Evolutionary conservation across 1,140 invertebrate genomes (phyloP), one percentile per base, ranked within the genome.

Genomic region (Drosophila sturtevanti): DNA sequence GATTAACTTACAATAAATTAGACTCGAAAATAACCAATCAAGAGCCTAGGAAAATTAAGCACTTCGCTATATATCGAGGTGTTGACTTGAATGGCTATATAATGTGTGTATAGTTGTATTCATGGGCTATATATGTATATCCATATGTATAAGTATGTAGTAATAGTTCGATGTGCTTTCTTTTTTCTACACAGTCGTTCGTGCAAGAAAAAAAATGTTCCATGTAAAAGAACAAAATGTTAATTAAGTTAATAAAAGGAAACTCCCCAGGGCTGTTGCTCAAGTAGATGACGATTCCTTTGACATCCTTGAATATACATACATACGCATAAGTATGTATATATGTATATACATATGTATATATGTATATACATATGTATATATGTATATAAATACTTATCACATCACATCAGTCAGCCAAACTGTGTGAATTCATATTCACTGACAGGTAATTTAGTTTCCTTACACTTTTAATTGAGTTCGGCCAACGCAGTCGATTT

Each of bases 401-500:
- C 41, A 48, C 41, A 48, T 48, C 16, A 48, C 41, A 48, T 48
- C 41, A 48, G 41, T 48, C 41, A 48, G 41, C 41, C 41, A 48
- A 48, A 75, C 61, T 75, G 75, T 62, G 38, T 58, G 44, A 58
- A 52, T 72, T 75, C 63, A 75, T 68, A 75, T 75, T 75, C 72
- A 56, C 56, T 72, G 72, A 61, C 72, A 75, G 72, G 63, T 75
- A 75, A 75, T 75, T 74, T 75, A 68, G 72, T 75, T 75, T 68
- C 38, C 71, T 58, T 63, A 61, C 56, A 52, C 72, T 75, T 75
- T 75, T 75, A 75, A 75, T 75, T 75, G 68, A 75, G 72, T 75
- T 75, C 41, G 41, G 58, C 52, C 14, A 31, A 35, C 14, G 21
- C 41, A 55, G 72, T 62, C 38, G 54, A 65, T 48, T 74, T 54